Evolutionary conservation across 2,113 vertebrate genomes (phyloP).

Genomic region (Nicator chloris): DNA sequence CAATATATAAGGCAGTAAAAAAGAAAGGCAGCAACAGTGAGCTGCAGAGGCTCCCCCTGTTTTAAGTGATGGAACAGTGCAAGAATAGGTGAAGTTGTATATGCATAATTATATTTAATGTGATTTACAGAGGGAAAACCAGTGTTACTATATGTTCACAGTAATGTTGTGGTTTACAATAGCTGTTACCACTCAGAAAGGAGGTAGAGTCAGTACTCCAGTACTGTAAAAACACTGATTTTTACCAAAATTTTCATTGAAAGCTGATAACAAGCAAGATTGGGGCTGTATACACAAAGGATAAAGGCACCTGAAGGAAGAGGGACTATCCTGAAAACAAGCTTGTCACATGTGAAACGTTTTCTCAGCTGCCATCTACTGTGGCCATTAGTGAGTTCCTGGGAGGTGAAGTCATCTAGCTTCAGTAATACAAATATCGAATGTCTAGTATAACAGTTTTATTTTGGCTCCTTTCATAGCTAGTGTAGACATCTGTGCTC

Average conservation of each 20-base stretch:
- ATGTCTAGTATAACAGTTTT: not conserved
- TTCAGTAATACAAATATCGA: not conserved
- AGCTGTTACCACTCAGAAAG: not conserved
- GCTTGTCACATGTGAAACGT: fast-evolving
- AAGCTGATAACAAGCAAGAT: not conserved
- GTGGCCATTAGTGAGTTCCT: not conserved
- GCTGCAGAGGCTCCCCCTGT: not conserved
- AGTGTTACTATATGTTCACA: not conserved
- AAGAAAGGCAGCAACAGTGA: not conserved
- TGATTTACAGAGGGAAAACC: not conserved
- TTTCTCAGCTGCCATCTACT: not conserved
- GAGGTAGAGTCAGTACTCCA: not conserved
- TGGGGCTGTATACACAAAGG: not conserved
- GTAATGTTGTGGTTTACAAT: not conserved
- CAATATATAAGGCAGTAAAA: not conserved
- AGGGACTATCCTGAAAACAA: not conserved
- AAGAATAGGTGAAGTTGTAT: not conserved
- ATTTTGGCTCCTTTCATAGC: not conserved
- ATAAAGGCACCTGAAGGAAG: not conserved
- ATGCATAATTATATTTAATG: not conserved
- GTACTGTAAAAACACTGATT: not conserved
- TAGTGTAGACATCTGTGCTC: not conserved
- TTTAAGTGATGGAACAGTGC: not conserved
- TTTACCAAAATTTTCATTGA: not conserved
- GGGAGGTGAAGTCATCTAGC: not conserved